Evolutionary conservation across 2,888 invertebrate species (phyloP), one percentile per base, ranked within the genome.

Genomic region (Cylloceria caligata): DNA sequence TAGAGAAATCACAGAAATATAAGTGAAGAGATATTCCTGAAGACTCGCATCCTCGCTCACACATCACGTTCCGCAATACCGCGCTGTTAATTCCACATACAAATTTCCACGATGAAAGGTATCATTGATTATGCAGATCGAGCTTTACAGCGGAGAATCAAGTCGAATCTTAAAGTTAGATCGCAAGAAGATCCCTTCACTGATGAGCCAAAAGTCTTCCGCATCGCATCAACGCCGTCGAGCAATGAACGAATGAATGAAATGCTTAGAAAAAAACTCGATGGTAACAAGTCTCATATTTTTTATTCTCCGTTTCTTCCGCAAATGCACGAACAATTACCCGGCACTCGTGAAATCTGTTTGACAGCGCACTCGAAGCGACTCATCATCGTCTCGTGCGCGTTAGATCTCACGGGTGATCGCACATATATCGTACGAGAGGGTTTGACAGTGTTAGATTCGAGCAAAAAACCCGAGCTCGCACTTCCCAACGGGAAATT

Each of bases 401-500:
- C 9, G 60, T 73, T 30, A 19, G 36, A 60, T 60, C 45, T 72
- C 19, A 36, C 57, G 16, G 24, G 19, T 11, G 45, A 11, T 30
- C 62, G 64, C 49, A 36, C 42, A n/a, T 34, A 69, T 55, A 42
- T 57, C 13, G 42, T 39, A 42, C 21, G 42, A 64, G 16, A 11
- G 27, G 1, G n/a, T 24, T 19, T 1, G 45, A 11, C n/a, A 27
- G 5, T 9, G 3, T 21, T 42, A n/a, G 19, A 57, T n/a, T 11
- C 19, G 45, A 78, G 36, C 16, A 57, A 67, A 62, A 65, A 57
- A 39, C 13, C 36, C 11, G 11, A 42, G 60, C 19, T 45, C 42
- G 45, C 65, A 27, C 45, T 27, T 27, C 7, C 16, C 45, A 65
- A 73, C 73, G 64, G 69, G 80, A 80, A 80, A 75, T 80, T 75